Evolutionary conservation across 2,888 invertebrate species (phyloP).

Genomic region (Agonopterix heracliana): DNA sequence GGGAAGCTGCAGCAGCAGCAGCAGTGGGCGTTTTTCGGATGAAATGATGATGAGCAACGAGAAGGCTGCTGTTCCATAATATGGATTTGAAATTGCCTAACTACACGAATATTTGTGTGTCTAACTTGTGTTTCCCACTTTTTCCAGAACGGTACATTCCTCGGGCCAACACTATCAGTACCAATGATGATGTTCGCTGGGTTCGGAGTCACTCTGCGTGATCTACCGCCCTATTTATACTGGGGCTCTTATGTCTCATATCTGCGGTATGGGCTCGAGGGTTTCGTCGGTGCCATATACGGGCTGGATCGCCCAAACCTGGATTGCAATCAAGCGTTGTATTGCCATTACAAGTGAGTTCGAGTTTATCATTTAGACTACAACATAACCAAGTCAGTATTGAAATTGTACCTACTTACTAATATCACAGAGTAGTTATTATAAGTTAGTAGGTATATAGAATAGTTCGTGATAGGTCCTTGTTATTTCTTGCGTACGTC

Average conservation of each 20-base stretch:
- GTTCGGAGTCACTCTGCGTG: constrained; percentile 92
- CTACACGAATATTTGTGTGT: no score
- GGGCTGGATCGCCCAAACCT: constrained; percentile 84
- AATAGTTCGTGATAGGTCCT: no score
- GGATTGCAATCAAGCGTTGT: constrained; percentile 84
- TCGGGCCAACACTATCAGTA: constrained; percentile 93
- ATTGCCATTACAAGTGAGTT: constrained; percentile 85
- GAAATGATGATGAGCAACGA: not conserved
- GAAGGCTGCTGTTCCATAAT: no score
- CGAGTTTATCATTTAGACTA: not conserved
- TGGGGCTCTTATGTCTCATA: constrained; percentile 97
- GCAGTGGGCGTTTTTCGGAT: no score
- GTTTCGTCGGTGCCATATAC: constrained; percentile 89
- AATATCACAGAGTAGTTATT: no score
- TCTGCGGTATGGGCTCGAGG: constrained; percentile 93
- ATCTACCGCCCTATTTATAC: constrained; percentile 88
- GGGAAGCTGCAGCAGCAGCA: no score
- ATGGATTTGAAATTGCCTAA: no score
- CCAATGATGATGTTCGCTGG: constrained; percentile 98
- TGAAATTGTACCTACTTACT: no score
- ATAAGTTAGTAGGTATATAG: no score
- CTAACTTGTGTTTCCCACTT: not conserved
- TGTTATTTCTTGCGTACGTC: no score
- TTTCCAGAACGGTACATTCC: constrained; percentile 92
- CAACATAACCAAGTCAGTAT: no score